Percentiles rank a stretch among this genome's conserved stretches.
These are phyloP conservation scores for Ochropleura leucogaster DNA, from an alignment of 2,888 invertebrate genomes.

Conservation along the genomic window DNA sequence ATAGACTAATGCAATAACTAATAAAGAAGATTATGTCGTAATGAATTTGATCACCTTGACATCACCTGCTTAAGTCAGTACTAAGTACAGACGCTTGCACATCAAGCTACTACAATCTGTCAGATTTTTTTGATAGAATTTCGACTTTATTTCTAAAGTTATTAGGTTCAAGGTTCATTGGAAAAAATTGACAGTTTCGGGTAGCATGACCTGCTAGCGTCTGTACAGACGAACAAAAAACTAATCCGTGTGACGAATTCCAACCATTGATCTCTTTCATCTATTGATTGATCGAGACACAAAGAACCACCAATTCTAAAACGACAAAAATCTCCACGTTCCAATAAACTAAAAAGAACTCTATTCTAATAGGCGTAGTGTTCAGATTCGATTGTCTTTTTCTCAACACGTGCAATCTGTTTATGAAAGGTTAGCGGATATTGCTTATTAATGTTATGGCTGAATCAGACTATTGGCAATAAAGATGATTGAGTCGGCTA, in stretches of 20 bases:
- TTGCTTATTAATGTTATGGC: conserved; percentile 87
- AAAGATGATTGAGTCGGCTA: conserved; percentile 80
- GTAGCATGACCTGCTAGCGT: too few species aligned
- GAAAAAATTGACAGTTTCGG: too few species aligned
- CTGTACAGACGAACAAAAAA: conserved; percentile 59
- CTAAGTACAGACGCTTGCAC: conserved; percentile 29
- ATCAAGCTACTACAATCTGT: too few species aligned
- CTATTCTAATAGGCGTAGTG: conserved; percentile 44
- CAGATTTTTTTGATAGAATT: too few species aligned
- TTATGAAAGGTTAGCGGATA: conserved; percentile 86
- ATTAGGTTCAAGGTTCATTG: too few species aligned
- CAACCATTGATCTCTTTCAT: conserved; percentile 82
- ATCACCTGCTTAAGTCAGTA: conserved; percentile 62
- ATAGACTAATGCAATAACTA: conserved; percentile 56
- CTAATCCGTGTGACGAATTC: conserved; percentile 79
- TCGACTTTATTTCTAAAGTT: too few species aligned
- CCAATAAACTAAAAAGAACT: conserved; percentile 45
- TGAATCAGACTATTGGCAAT: conserved; percentile 86
- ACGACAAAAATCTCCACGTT: conserved; percentile 30
- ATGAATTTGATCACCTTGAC: conserved; percentile 59
- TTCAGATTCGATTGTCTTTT: conserved; percentile 55
- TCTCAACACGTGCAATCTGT: conserved; percentile 81
- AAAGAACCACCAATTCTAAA: conserved; percentile 60
- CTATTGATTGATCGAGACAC: conserved; percentile 81
- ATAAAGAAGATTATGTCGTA: conserved; percentile 63